Evolutionary conservation across 2,797 vertebrate genomes (phyloP).

Genomic region (Otolemur crassicaudatus): DNA sequence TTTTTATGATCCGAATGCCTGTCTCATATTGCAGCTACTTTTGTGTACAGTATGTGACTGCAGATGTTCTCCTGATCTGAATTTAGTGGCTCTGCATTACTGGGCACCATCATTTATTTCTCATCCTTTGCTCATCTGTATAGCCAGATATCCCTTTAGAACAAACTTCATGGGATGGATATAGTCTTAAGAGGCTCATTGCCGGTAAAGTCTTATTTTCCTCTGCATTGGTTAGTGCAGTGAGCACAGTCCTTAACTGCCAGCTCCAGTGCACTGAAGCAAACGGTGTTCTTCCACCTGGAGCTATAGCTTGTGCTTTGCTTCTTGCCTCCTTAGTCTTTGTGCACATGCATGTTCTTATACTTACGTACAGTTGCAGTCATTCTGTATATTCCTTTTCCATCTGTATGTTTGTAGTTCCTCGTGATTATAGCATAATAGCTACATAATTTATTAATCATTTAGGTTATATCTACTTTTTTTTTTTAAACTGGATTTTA

Average conservation of each 20-base stretch:
- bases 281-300: background rate
- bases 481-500: too few species aligned
- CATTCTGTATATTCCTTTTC: constrained; percentile 2
- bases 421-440: background rate
- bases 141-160: constrained; percentile 33
- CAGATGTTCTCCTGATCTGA: background rate
- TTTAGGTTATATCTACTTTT: background rate
- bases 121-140: background rate
- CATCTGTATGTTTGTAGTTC: background rate
- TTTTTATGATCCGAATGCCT: background rate
- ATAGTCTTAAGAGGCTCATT: background rate
- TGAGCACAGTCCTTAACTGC: background rate
- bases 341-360: constrained; percentile 10
- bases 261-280: background rate
- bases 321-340: background rate
- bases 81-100: background rate
- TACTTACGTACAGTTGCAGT: background rate
- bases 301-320: background rate
- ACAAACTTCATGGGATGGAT: constrained; percentile 43
- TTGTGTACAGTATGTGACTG: background rate
- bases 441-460: constrained; percentile 17
- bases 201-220: background rate
- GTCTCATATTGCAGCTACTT: background rate
- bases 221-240: background rate
- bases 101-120: background rate